Conservation (phyloP, 2,797 vertebrate species). For the Remorina albescens region DNA sequence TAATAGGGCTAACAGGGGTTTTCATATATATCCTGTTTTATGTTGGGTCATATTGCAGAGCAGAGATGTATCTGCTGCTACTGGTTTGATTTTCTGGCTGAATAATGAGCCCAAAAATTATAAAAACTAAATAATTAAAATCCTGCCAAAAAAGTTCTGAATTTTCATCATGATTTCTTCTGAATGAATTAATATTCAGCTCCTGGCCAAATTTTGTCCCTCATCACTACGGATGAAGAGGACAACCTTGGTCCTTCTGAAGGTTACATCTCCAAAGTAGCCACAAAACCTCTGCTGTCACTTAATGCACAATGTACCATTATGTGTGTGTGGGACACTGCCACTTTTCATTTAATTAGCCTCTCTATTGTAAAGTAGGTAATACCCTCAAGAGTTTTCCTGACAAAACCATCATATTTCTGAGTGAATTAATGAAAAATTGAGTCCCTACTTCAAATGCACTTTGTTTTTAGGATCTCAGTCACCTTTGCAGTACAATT, state of each 20-base stretch:
- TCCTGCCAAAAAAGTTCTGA: neutral
- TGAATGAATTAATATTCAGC: constrained; percentile 27
- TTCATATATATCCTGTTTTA: neutral
- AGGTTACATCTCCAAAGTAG: constrained; percentile 66
- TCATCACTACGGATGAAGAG: constrained; percentile 26
- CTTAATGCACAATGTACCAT: constrained; percentile 56
- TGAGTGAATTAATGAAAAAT: constrained; percentile 63
- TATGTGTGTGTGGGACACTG: constrained; percentile 64
- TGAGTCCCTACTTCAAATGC: constrained; percentile 35
- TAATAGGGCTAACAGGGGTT: constrained; percentile 1
- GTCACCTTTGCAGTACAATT: constrained; percentile 11
- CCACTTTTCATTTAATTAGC: constrained; percentile 72
- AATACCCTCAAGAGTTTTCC: constrained; percentile 60
- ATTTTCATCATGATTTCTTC: constrained; percentile 6
- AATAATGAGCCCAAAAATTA: constrained; percentile 10
- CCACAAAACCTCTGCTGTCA: constrained; percentile 41
- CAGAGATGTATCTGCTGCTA: constrained; percentile 9
- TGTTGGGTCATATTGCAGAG: neutral
- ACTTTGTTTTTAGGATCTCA: constrained; percentile 48
- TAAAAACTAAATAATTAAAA: neutral
- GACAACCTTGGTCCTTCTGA: constrained; percentile 56
- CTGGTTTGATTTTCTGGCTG: constrained; percentile 1
- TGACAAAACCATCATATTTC: constrained; percentile 62
- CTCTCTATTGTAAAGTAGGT: constrained; percentile 62
- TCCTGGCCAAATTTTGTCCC: constrained; percentile 15